phyloP scores from a whole-genome alignment of 2,797 vertebrate genomes.

The Sebastes vulpes region DNA sequence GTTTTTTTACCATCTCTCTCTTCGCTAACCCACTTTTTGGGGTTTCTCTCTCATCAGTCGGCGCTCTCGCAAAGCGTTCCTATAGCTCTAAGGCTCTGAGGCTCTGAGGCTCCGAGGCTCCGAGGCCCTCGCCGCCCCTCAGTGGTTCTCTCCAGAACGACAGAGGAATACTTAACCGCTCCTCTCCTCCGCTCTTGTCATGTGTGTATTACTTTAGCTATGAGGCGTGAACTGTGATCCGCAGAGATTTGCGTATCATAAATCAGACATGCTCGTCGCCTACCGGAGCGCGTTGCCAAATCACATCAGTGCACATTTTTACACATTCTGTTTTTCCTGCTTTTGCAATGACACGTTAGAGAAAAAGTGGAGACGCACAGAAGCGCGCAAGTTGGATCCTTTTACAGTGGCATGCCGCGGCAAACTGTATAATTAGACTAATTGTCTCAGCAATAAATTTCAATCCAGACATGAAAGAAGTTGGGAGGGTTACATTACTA shows the following conservation, averaged over 20 bases:
- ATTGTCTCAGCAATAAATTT: conserved; percentile 85
- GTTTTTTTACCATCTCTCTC: conserved; percentile 6
- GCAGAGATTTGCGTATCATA: conserved; percentile 44
- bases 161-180: background rate
- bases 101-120: background rate
- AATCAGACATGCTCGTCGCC: conserved; percentile 32
- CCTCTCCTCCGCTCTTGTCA: conserved; percentile 1
- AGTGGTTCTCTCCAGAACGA: conserved; percentile 14
- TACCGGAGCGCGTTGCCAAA: conserved; percentile 24
- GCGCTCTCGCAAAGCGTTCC: background rate
- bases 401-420: conserved; percentile 41
- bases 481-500: conserved; percentile 63
- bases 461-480: conserved; percentile 83
- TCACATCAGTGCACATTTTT: conserved; percentile 32
- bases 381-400: conserved; percentile 63
- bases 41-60: background rate
- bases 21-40: conserved; percentile 30
- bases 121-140: conserved; percentile 10
- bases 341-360: conserved; percentile 36
- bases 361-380: conserved; percentile 28
- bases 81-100: background rate
- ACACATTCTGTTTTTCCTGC: background rate
- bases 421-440: conserved; percentile 77
- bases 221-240: conserved; percentile 39
- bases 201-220: conserved; percentile 41